Conservation (phyloP, 2,797 vertebrate genomes). For the Pristis pectinata region DNA sequence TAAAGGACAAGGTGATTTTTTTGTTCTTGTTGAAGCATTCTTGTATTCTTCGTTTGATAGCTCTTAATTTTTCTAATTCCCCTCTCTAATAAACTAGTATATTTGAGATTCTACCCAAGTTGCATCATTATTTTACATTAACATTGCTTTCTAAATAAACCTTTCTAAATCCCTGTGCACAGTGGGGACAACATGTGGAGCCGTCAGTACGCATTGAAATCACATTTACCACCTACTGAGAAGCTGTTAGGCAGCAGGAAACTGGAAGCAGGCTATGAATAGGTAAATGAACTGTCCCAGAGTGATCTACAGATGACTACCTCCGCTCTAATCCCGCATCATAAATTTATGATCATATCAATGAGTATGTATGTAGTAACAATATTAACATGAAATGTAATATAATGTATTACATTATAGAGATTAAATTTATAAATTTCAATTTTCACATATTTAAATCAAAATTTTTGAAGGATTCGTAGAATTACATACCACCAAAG, state of each 20-base stretch:
- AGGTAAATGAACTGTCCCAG: background rate
- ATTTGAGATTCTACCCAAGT: background rate
- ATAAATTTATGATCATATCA: background rate
- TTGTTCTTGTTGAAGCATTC: background rate
- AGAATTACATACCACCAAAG: background rate
- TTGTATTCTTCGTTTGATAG: background rate
- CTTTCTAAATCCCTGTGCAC: background rate
- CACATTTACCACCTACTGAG: slow-evolving; percentile 4
- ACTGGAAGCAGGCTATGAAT: background rate
- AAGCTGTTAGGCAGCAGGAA: slow-evolving; percentile 18
- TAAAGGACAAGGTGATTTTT: background rate
- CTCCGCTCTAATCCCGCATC: background rate
- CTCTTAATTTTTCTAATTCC: background rate
- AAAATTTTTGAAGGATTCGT: background rate
- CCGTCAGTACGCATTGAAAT: background rate
- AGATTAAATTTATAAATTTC: background rate
- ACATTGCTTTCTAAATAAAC: background rate
- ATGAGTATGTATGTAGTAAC: background rate
- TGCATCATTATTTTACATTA: background rate
- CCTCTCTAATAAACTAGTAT: background rate
- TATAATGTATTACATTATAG: background rate
- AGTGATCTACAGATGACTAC: background rate
- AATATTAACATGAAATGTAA: background rate
- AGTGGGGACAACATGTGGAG: background rate
- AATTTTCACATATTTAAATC: background rate